Evolutionary conservation across 2,888 invertebrate species (phyloP).

Genomic region (Leucozona laternaria): DNA sequence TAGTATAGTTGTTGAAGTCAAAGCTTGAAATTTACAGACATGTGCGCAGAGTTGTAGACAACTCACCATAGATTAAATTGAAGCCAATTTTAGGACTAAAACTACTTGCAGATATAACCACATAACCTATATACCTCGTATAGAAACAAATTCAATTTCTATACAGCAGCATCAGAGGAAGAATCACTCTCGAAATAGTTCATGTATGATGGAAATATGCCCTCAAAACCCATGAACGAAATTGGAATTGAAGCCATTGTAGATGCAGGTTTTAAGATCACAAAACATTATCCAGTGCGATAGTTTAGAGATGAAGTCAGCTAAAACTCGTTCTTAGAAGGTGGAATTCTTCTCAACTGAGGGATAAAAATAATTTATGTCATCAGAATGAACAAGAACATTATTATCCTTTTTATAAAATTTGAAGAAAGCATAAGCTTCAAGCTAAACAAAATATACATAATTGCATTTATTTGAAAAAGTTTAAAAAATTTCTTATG

Average conservation of each 20-base stretch:
- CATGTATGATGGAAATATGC: neutral
- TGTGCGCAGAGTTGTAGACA: neutral
- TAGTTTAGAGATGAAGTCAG: too few species aligned
- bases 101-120: neutral
- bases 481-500: too few species aligned
- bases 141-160: constrained; percentile 45
- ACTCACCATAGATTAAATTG: neutral
- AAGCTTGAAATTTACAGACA: constrained; percentile 17
- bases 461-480: too few species aligned
- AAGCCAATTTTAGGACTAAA: neutral
- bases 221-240: neutral
- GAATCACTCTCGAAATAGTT: neutral
- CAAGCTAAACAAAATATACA: too few species aligned
- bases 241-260: neutral
- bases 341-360: too few species aligned
- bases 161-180: neutral
- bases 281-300: neutral
- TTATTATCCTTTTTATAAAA: too few species aligned
- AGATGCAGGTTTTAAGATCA: neutral
- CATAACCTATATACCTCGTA: neutral
- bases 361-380: too few species aligned
- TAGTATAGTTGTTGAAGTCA: neutral
- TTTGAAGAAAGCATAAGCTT: too few species aligned
- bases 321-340: too few species aligned
- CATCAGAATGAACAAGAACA: too few species aligned